Evolutionary conservation across 2,888 invertebrate species (phyloP), one percentile per base, ranked within the genome.

Genomic region (Diachrysia chrysitis): DNA sequence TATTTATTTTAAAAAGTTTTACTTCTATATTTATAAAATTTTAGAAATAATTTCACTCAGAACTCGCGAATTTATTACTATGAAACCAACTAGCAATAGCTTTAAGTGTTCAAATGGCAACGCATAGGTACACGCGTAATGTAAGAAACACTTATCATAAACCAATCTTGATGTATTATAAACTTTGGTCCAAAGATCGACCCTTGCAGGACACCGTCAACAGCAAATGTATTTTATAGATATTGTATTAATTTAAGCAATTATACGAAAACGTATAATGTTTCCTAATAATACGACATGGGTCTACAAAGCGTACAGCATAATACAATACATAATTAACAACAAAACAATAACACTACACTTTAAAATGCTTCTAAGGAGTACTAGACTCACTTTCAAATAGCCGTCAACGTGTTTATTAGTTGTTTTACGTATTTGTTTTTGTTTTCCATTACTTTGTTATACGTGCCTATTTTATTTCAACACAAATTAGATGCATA

Each of bases 401-500:
- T 94, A 94, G 95, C 88, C 91, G 92, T 95, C 92, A 91, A 93
- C 90, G 95, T 94, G 91, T 92, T 93, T 86, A 84, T 93, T 94
- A 93, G 92, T 95, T 94, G 85, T 92, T 91, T 93, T 94, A 89
- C 78, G 87, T 91, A 87, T 91, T 92, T 89, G 80, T 78, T 92
- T 90, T 89, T 85, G 84, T 84, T 89, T 83, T 89, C 89, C 85
- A 80, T 86, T 90, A 85, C 86, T 87, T 79, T 89, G 73, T 89
- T 93, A 90, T 91, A 90, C 93, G 91, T 94, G 93, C 95, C 94
- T 94, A 82, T 92, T 93, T 94, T 90, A 88, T 93, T 94, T 94
- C 69, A 78, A 95, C 95, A 95, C 95, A 87, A 89, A 83, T 92
- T 95, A 95, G 95, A 93, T 94, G 94, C 95, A 88, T 95, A 95